These are phyloP conservation scores for Rotaria socialis DNA, from an alignment of 2,888 invertebrate species.

Conservation along the genomic window DNA sequence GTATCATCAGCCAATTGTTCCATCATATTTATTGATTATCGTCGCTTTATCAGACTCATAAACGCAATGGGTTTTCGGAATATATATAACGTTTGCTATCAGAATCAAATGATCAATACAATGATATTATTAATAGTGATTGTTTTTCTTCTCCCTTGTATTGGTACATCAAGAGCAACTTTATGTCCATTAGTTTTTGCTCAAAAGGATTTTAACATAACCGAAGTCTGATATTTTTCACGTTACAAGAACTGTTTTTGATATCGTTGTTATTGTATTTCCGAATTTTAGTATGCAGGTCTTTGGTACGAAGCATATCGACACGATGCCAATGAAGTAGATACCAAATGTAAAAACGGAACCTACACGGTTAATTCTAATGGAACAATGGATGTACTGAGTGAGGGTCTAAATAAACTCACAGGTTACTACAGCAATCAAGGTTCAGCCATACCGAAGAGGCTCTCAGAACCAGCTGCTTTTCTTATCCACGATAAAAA, in stretches of 20 bases:
- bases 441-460: background rate
- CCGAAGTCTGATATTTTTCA: background rate
- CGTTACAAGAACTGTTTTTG: background rate
- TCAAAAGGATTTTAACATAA: background rate
- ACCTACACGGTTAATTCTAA: background rate
- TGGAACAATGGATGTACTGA: background rate
- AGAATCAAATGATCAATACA: background rate
- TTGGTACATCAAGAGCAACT: background rate
- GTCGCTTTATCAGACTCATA: no score
- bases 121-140: background rate
- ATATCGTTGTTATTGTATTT: background rate
- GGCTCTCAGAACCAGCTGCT: background rate
- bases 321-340: background rate
- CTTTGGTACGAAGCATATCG: background rate
- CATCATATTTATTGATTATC: no score
- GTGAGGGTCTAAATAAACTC: background rate
- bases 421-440: background rate
- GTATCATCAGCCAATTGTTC: no score
- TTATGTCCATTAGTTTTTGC: background rate
- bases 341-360: background rate
- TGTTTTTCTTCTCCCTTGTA: background rate
- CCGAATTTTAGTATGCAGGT: background rate
- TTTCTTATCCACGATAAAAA: background rate
- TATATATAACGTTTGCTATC: background rate
- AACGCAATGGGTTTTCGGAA: no score